Conservation (phyloP, 2,888 invertebrate species). For the Rhopalosiphum nymphaeae region DNA sequence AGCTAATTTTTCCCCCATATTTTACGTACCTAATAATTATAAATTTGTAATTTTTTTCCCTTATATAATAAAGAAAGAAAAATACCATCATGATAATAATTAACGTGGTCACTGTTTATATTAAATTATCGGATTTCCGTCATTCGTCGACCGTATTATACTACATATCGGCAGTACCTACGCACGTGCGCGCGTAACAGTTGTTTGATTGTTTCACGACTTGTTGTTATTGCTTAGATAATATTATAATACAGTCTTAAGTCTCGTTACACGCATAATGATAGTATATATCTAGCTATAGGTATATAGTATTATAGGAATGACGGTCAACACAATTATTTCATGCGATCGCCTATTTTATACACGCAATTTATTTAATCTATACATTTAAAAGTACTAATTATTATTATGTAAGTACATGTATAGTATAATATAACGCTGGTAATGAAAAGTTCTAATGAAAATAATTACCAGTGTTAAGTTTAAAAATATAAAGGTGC, state of each 20-base stretch:
- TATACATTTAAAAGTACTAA: background rate
- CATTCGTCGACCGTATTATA: background rate
- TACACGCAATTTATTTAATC: background rate
- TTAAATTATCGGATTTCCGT: conserved; percentile 1
- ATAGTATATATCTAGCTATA: background rate
- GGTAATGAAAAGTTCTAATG: background rate
- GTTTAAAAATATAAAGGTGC: background rate
- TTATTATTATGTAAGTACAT: background rate
- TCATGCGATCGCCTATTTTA: background rate
- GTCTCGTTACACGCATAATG: background rate
- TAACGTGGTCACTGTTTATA: background rate
- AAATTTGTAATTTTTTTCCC: background rate
- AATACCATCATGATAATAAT: background rate
- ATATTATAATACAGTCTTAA: background rate
- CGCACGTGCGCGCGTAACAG: background rate
- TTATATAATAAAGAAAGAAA: background rate
- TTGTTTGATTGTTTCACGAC: background rate
- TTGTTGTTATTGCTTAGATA: background rate
- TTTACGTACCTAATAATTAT: background rate
- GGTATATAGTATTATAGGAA: background rate
- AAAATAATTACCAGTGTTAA: background rate
- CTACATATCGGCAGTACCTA: background rate
- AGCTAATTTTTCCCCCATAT: background rate
- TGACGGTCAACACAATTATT: background rate
- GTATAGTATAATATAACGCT: background rate